A percentile compares a stretch with the other conserved stretches of the same genome.
phyloP scores from a whole-genome alignment of 2,888 invertebrate species.

The Polia nebulosa region DNA sequence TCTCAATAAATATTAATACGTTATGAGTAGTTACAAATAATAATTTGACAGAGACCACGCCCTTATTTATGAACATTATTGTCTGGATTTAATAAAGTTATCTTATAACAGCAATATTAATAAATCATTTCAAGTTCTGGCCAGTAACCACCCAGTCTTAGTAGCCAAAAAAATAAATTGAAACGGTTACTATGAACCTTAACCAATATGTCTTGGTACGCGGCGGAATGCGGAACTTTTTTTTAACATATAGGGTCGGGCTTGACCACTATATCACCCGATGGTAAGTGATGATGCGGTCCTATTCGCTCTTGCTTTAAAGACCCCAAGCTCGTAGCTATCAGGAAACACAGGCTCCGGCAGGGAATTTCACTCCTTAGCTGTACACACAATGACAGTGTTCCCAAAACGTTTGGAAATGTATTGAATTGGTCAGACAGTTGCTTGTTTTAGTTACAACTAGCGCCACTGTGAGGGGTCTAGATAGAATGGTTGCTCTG shows the following conservation, averaged over 20 bases:
- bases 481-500: not conserved
- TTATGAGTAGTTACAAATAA: constrained; percentile 30
- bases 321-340: no score
- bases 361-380: no score
- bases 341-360: not conserved
- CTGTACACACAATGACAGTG: no score
- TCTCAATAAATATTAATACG: constrained; percentile 36
- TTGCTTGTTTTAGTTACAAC: not conserved
- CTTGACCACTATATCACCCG: no score
- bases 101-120: constrained; percentile 41
- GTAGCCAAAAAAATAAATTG: constrained; percentile 41
- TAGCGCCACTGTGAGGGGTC: not conserved
- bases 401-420: no score
- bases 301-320: no score
- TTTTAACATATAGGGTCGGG: no score
- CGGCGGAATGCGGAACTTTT: not conserved
- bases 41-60: constrained; percentile 37
- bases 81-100: constrained; percentile 36
- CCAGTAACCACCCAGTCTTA: not conserved
- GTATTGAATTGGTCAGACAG: not conserved
- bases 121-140: constrained; percentile 41
- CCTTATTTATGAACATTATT: constrained; percentile 34
- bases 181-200: not conserved
- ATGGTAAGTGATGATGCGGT: no score
- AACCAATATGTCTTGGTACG: not conserved